phyloP scores from a whole-genome alignment of 2,888 invertebrate species.

The Apantesis nais region DNA sequence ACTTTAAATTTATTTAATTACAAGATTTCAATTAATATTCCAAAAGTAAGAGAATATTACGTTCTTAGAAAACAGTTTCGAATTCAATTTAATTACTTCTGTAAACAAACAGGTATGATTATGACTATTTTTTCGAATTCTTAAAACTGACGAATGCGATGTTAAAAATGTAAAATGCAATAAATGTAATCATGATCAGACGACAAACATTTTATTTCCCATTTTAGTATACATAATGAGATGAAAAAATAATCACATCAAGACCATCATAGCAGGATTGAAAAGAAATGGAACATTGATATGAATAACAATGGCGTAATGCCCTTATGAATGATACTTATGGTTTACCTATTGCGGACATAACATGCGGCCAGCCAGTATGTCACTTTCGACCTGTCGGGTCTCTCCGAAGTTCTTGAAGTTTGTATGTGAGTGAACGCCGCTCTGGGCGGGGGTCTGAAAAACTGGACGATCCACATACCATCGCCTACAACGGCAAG shows the following conservation, averaged over 20 bases:
- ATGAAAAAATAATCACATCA: slow-evolving; percentile 74
- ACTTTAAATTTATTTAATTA: background rate
- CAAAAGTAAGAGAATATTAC: slow-evolving; percentile 36
- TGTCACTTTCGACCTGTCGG: slow-evolving; percentile 79
- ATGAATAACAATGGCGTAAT: slow-evolving; percentile 69
- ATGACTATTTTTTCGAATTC: slow-evolving; percentile 63
- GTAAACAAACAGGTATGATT: slow-evolving; percentile 41
- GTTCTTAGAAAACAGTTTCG: slow-evolving; percentile 16
- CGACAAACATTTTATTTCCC: slow-evolving; percentile 26
- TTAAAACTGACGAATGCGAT: slow-evolving; percentile 1
- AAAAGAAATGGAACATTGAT: slow-evolving; percentile 61
- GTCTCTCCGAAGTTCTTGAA: slow-evolving; percentile 75
- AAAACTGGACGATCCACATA: slow-evolving; percentile 86
- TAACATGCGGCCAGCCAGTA: slow-evolving; percentile 81
- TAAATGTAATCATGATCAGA: slow-evolving; percentile 22
- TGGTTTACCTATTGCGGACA: slow-evolving; percentile 83
- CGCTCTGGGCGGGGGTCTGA: slow-evolving; percentile 84
- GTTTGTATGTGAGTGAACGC: slow-evolving; percentile 78
- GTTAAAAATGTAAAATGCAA: slow-evolving; percentile 14
- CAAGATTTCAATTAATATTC: slow-evolving; percentile 20
- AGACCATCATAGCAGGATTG: slow-evolving; percentile 54
- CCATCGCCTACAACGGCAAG: slow-evolving; percentile 84
- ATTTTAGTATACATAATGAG: slow-evolving; percentile 44
- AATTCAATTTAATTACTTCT: slow-evolving; percentile 19
- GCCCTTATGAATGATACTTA: slow-evolving; percentile 85